These are phyloP conservation scores for Diplodus sargus DNA, from an alignment of 2,797 vertebrate genomes.

Conservation along the genomic window DNA sequence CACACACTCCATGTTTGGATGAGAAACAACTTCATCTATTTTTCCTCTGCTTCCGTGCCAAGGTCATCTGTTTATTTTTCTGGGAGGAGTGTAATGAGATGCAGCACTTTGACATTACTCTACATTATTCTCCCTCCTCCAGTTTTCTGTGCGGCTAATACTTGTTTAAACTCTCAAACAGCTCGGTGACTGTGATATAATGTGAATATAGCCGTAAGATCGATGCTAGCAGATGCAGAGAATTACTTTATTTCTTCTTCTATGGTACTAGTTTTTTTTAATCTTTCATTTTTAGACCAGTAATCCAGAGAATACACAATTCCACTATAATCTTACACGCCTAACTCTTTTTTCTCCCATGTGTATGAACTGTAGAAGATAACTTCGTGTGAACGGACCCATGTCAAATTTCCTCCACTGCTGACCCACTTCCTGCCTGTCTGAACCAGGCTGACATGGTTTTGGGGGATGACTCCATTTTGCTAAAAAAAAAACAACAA, in stretches of 20 bases:
- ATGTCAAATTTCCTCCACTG: constrained; percentile 76
- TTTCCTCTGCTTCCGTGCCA: constrained; percentile 65
- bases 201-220: constrained; percentile 15
- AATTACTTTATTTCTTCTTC: constrained; percentile 22
- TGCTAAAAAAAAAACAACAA: constrained; percentile 10
- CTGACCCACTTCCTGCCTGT: constrained; percentile 75
- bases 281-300: constrained; percentile 14
- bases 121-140: constrained; percentile 21
- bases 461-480: constrained; percentile 64
- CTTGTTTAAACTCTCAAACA: constrained; percentile 12
- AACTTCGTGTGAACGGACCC: constrained; percentile 78
- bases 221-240: constrained; percentile 23
- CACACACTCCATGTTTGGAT: constrained; percentile 72
- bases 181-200: constrained; percentile 27
- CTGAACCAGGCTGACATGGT: constrained; percentile 58
- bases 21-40: constrained; percentile 67
- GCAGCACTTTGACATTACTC: constrained; percentile 61
- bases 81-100: constrained; percentile 58
- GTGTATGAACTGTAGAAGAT: constrained; percentile 59
- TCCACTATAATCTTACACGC: constrained; percentile 24
- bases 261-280: background rate
- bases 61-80: constrained; percentile 48
- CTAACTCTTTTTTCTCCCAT: constrained; percentile 51
- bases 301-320: constrained; percentile 22
- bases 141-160: constrained; percentile 21